These are phyloP conservation scores for Drosophila setosimentum DNA, from an alignment of 2,888 invertebrate genomes.

Conservation along the genomic window DNA sequence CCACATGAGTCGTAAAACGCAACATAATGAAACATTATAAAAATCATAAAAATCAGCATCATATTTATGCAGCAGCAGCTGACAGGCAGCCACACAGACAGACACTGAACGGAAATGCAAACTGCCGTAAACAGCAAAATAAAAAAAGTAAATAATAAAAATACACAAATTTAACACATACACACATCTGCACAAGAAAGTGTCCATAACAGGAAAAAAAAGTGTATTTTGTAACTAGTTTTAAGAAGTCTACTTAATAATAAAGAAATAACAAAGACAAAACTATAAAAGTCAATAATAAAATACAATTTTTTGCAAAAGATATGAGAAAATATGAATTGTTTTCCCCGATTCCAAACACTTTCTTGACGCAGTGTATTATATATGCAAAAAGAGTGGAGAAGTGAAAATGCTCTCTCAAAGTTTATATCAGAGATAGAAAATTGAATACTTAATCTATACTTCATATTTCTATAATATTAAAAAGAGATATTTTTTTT, in stretches of 20 bases:
- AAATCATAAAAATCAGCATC: slow-evolving; percentile 81
- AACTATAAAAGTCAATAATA: neutral
- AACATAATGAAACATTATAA: slow-evolving; percentile 81
- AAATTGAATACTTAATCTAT: neutral
- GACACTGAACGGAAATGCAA: slow-evolving; percentile 14
- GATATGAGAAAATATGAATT: neutral
- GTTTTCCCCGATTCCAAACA: neutral
- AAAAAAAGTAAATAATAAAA: too few species aligned
- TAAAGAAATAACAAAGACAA: neutral
- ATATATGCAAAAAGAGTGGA: slow-evolving; percentile 52
- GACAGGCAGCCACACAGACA: slow-evolving; percentile 30
- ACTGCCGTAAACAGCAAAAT: slow-evolving; percentile 42
- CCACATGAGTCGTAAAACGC: slow-evolving; percentile 76
- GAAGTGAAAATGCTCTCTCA: neutral
- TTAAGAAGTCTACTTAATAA: neutral
- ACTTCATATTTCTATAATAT: neutral
- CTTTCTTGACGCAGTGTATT: neutral
- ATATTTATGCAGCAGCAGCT: slow-evolving; percentile 73
- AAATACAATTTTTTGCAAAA: neutral
- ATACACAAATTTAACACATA: too few species aligned
- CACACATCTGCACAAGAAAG: neutral
- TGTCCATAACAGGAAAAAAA: neutral
- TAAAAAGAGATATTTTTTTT: neutral
- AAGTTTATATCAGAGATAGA: too few species aligned
- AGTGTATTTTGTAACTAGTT: neutral